Evolutionary conservation across 53 echinoderm and acorn worm species (phyloP).

Genomic region (Pentamera pediparva): DNA sequence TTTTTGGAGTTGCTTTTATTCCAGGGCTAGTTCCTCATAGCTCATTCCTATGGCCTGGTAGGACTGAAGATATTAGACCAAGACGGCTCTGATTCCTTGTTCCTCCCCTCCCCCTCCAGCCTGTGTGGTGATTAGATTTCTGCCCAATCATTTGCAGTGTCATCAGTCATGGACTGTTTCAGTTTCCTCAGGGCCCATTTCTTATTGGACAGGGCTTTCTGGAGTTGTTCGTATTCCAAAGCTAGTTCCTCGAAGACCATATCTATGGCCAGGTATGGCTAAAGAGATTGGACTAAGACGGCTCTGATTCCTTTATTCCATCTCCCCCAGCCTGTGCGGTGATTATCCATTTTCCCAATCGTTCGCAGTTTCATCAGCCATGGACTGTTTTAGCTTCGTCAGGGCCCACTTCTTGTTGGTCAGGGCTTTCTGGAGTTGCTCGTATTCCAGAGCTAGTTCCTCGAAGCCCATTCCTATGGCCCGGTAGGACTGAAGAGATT

Average conservation of each 20-base stretch:
- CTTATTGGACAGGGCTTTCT: constrained; percentile 71
- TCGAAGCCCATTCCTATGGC: constrained; percentile 87
- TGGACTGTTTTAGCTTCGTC: constrained; percentile 74
- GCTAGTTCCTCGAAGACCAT: constrained; percentile 77
- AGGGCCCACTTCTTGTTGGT: constrained; percentile 95
- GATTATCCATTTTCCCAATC: too few species aligned
- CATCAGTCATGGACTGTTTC: constrained; percentile 51
- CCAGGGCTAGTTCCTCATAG: constrained; percentile 59
- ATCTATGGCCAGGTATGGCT: constrained; percentile 58
- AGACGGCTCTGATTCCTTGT: too few species aligned
- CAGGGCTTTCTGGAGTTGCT: constrained; percentile 69
- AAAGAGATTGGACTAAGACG: constrained; percentile 55
- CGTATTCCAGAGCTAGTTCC: constrained; percentile 70
- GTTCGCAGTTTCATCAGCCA: constrained; percentile 40
- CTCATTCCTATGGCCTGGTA: constrained; percentile 74
- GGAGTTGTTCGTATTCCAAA: constrained; percentile 61
- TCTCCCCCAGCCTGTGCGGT: too few species aligned
- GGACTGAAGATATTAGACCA: constrained; percentile 52
- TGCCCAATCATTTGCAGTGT: too few species aligned
- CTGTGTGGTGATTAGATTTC: too few species aligned
- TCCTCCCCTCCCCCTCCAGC: too few species aligned
- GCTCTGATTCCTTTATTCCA: too few species aligned
- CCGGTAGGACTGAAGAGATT: constrained; percentile 69
- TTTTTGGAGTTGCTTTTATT: constrained; percentile 61
- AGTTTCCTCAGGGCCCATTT: constrained; percentile 82